Evolutionary conservation across 2,797 vertebrate genomes (phyloP), one percentile per base, ranked within the genome.

Genomic region (Leptodactylus fallax): DNA sequence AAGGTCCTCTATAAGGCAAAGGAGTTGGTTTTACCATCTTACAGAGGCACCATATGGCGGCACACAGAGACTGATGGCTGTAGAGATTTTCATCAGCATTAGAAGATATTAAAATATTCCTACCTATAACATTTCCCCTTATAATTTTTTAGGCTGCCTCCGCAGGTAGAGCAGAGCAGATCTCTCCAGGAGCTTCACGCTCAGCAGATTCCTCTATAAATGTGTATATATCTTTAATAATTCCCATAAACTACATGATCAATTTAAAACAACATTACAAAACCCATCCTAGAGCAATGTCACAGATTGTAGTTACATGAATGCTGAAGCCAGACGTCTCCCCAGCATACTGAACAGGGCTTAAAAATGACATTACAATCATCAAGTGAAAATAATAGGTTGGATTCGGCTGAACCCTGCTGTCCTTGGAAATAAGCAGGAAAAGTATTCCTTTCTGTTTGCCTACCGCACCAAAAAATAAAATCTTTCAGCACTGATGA

Each of bases 341-440:
- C 55, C 65, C 72, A 65, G 83, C 72, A 85, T 78, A 77, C 72
- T 63, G 83, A 77, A 53, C 47, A 78, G 27, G 58, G 83, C 82
- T 85, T 85, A 77, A 77, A 78, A 85, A 78, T 77, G 55, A 85
- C 83, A 84, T 84, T 77, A 85, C 83, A 77, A 77, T 85, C 83
- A 65, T 58, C 72, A 63, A 63, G 72, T 77, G 84, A 85, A 85
- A 85, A 79, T 79, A 85, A 85, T 74, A 72, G 69, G 69, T 85
- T 85, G 83, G 71, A 76, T 85, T 76, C 56, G 45, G 72, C 56
- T 76, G 71, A 77, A 85, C 56, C 83, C 83, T 53, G 71, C 83
- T 85, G 83, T 77, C 71, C 71, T 77, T 77, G 83, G 63, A 85
- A 85, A 85, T 76, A 60, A 85, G 82, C 56, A 61, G 55, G 61